Evolutionary conservation across 2,888 invertebrate genomes (phyloP), one percentile per base, ranked within the genome.

Genomic region (Nasonia oneida): DNA sequence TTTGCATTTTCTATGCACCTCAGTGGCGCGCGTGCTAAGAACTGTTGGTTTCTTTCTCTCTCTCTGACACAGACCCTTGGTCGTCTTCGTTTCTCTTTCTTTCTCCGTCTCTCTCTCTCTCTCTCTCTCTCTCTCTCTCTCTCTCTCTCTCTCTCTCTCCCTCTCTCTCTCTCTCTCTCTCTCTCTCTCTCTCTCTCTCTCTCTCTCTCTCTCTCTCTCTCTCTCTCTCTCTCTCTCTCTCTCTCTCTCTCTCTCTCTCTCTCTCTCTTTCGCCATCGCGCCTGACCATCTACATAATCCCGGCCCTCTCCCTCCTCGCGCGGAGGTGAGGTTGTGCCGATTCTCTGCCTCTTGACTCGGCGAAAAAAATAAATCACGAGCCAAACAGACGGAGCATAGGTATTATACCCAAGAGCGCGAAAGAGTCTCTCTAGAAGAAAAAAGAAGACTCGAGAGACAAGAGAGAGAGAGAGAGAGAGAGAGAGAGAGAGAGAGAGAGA

Each of bases 21-120:
- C 18, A 3, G 37, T 42, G n/a, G 5, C 18, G 39, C 15, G 15
- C 37, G 15, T 18, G 18, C 4, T 37, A 73, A 76, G 70, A 81
- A 77, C 73, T 85, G 85, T 81, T 81, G 73, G 81, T 67, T 39
- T 76, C 33, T 39, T 18, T 76, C 37, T 61, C 61, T 77, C 8
- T 6, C 12, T 6, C 23, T 23, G 23, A 23, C 6, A 15, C 50
- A 53, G 29, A 18, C 50, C 74, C 50, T 29, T 47, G 50, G 23
- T 29, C 10, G 18, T 73, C 18, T 39, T 57, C n/a, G 15, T 23
- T 14, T 29, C 39, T 73, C 73, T 73, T 18, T 33, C 47, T 15
- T 29, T 39, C 64, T 23, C 5, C 2, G 18, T 39, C 64, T 78
- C 78, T 79, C 50, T 47, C n/a, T 23, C 73, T 73, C 8, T 33